phyloP scores from a whole-genome alignment of 2,113 vertebrate species.

The Fregata magnificens region DNA sequence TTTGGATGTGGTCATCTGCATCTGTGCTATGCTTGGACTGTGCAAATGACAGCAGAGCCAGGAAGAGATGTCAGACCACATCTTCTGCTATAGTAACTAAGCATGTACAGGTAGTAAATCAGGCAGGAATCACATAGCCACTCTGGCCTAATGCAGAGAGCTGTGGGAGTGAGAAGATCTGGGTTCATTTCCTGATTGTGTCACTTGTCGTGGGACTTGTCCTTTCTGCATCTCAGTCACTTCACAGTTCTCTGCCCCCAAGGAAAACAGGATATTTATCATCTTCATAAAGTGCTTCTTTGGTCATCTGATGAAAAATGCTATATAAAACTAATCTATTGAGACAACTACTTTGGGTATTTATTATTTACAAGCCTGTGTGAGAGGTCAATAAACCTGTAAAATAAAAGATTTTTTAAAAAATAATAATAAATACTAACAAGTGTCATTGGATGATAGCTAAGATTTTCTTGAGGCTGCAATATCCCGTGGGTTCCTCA shows the following conservation, averaged over 20 bases:
- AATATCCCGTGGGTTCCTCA: neutral
- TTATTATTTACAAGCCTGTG: neutral
- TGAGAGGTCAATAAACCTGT: neutral
- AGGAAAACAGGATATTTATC: neutral
- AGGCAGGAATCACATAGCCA: neutral
- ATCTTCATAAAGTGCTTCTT: neutral
- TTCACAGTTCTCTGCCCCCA: neutral
- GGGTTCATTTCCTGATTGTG: neutral
- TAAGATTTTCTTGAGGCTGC: neutral
- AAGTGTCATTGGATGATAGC: neutral
- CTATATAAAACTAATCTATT: neutral
- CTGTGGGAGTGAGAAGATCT: neutral
- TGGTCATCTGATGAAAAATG: neutral
- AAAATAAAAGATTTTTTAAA: neutral
- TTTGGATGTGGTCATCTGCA: neutral
- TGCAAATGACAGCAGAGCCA: neutral
- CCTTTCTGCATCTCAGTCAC: neutral
- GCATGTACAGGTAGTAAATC: neutral
- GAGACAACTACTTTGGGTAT: neutral
- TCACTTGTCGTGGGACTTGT: neutral
- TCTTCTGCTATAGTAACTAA: neutral
- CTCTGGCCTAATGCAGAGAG: neutral
- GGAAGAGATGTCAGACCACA: neutral
- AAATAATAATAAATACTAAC: neutral
- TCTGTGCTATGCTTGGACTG: neutral